These are phyloP conservation scores for Hylomyscus alleni DNA, from an alignment of 2,797 vertebrate genomes.

Conservation along the genomic window DNA sequence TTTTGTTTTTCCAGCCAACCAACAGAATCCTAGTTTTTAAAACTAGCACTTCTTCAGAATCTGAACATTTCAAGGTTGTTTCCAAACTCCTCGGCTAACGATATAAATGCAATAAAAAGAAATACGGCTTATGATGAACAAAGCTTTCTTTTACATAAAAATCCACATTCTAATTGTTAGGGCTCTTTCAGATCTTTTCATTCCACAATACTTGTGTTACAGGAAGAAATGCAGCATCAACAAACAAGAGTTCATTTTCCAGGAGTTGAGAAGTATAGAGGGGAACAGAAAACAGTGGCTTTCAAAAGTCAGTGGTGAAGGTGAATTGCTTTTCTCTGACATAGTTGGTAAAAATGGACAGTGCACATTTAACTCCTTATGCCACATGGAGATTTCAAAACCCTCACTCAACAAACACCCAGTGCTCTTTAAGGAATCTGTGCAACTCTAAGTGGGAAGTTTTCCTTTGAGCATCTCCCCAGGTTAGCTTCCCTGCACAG, in stretches of 20 bases:
- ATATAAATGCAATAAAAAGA: conserved; percentile 3
- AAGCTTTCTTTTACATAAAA: neutral
- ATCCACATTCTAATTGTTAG: neutral
- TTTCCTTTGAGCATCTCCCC: neutral
- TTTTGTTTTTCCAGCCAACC: conserved; percentile 57
- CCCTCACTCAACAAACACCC: neutral
- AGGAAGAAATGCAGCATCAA: neutral
- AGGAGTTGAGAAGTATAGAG: neutral
- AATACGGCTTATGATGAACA: neutral
- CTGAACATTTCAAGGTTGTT: conserved; percentile 71
- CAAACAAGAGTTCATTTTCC: neutral
- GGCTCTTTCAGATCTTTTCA: neutral
- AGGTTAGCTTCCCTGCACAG: neutral
- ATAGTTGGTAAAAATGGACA: neutral
- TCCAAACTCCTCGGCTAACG: neutral
- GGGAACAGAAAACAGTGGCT: neutral
- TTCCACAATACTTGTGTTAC: neutral
- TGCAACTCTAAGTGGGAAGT: neutral
- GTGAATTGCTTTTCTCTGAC: conserved; percentile 31
- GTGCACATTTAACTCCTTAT: conserved; percentile 16
- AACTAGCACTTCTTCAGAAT: conserved; percentile 55
- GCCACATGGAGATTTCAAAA: conserved; percentile 35
- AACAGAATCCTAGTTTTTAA: conserved; percentile 73
- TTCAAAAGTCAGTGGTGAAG: too few relatives aligned
- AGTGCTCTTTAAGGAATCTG: neutral